phyloP scores from a whole-genome alignment of 2,797 vertebrate species.

The Spinus pinus region DNA sequence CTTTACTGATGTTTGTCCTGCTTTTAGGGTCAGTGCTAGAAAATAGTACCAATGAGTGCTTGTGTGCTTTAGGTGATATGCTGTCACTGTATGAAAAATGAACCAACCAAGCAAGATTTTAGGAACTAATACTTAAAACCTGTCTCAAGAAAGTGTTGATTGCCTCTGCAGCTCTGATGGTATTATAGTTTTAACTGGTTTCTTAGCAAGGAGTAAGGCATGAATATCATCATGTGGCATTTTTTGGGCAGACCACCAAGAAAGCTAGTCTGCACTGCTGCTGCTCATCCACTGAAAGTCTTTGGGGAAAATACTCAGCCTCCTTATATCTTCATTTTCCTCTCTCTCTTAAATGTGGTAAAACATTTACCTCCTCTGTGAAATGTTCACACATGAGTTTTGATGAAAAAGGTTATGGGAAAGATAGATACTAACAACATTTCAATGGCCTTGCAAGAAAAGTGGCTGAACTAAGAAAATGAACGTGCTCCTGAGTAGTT shows the following conservation, averaged over 20 bases:
- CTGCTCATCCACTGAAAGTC: not conserved
- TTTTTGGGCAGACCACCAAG: not conserved
- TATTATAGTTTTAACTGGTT: not conserved
- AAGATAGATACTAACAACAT: not conserved
- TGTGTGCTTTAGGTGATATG: not conserved
- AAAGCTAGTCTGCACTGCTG: not conserved
- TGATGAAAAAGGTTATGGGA: not conserved
- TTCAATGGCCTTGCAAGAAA: not conserved
- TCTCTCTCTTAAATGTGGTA: not conserved
- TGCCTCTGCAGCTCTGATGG: not conserved
- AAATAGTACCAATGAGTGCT: fast-evolving
- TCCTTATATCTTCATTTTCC: not conserved
- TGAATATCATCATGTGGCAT: not conserved
- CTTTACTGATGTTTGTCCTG: not conserved
- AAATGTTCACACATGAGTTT: not conserved
- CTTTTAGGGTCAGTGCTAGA: not conserved
- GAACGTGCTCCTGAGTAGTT: not conserved
- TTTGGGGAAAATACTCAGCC: not conserved
- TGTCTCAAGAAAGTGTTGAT: not conserved
- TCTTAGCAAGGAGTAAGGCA: not conserved
- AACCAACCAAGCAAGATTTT: not conserved
- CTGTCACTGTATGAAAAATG: not conserved
- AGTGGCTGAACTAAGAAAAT: not conserved
- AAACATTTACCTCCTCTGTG: not conserved
- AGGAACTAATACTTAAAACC: not conserved